Evolutionary conservation across 2,797 vertebrate genomes (phyloP).

Genomic region (Chelonia mydas): DNA sequence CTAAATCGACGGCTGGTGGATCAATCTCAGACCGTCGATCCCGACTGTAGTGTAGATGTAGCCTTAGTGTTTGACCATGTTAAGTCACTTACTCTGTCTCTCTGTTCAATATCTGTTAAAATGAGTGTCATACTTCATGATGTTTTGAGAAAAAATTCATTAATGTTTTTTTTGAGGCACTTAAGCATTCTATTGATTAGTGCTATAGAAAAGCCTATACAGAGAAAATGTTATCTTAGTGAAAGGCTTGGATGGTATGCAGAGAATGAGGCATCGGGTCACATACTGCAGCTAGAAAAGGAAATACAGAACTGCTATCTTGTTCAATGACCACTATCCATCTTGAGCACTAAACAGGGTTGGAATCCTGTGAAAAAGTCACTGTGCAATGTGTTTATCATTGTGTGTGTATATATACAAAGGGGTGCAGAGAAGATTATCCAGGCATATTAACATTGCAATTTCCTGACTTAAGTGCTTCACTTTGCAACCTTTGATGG

Average conservation of each 20-base stretch:
- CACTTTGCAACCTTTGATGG: not conserved
- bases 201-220: not conserved
- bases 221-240: not conserved
- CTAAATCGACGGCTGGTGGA: no score
- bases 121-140: not conserved
- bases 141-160: no score
- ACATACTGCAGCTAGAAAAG: not conserved
- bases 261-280: not conserved
- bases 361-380: not conserved
- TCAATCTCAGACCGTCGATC: no score
- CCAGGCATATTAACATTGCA: not conserved
- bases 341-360: no score
- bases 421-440: not conserved
- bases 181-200: not conserved
- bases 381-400: not conserved
- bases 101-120: not conserved
- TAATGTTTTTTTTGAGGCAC: not conserved
- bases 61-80: not conserved
- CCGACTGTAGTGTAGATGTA: not conserved
- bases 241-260: not conserved
- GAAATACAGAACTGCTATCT: not conserved
- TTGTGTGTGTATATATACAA: not conserved
- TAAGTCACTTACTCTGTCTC: not conserved
- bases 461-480: not conserved
- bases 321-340: not conserved